Conservation (phyloP, 2,888 invertebrate species). For the Erynnis tages region DNA sequence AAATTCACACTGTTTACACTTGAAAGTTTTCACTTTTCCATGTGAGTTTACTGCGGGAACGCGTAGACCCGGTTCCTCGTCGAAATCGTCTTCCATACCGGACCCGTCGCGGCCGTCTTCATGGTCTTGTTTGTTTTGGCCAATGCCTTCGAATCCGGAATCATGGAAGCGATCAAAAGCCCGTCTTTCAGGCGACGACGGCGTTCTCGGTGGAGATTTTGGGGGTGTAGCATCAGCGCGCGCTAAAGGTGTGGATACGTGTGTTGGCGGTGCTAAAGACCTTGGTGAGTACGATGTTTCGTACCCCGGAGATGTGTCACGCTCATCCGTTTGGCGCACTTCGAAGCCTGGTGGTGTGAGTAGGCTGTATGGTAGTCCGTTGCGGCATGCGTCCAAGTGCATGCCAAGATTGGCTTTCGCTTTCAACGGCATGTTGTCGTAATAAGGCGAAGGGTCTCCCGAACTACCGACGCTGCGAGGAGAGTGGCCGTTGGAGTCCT, state of each 20-base stretch:
- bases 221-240: slow-evolving; percentile 69
- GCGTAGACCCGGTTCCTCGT: slow-evolving; percentile 82
- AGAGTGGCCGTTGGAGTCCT: slow-evolving; percentile 75
- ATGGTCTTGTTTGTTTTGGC: slow-evolving; percentile 53
- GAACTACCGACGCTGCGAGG: slow-evolving; percentile 71
- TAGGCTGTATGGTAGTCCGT: slow-evolving; percentile 79
- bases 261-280: slow-evolving; percentile 53
- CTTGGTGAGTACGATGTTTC: slow-evolving; percentile 62
- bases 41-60: slow-evolving; percentile 87
- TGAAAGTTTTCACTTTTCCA: slow-evolving; percentile 93
- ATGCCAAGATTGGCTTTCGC: slow-evolving; percentile 71
- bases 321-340: slow-evolving; percentile 52
- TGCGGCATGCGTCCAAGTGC: slow-evolving; percentile 66
- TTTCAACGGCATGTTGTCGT: slow-evolving; percentile 64
- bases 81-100: slow-evolving; percentile 72
- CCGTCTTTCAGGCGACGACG: slow-evolving; percentile 58
- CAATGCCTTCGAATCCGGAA: slow-evolving; percentile 73
- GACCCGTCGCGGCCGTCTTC: slow-evolving; percentile 76
- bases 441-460: slow-evolving; percentile 65
- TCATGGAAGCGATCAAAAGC: slow-evolving; percentile 71
- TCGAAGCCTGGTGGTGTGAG: slow-evolving; percentile 83
- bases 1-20: slow-evolving; percentile 95
- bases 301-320: slow-evolving; percentile 59
- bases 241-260: slow-evolving; percentile 63
- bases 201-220: slow-evolving; percentile 67